Base-by-base conservation (phyloP, 2,888 invertebrate species). In the Chaetogeoica ovagalla region DNA sequence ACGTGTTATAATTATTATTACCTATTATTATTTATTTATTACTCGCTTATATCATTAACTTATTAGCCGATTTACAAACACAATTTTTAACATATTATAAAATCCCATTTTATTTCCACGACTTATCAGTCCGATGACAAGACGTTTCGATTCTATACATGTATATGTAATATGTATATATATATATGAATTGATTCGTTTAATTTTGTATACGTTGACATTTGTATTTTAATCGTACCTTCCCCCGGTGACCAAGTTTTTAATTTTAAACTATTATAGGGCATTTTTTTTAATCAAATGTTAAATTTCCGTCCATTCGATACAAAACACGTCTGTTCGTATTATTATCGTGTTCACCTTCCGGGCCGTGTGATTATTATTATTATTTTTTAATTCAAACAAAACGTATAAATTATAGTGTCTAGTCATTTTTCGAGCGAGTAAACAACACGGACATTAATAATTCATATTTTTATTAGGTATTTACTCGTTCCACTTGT, bases 301-400 rank as follows among this genome's bases (percentile, higher is more conserved):
- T 71, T 79, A 71, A 79, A 71, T 71, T 23, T 79, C 79, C 79
- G 79, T 79, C 79, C 79, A 79, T 55, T 69, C 68, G 8, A 70
- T 55, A 59, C 39, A 62, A 30, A n/a, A 43, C 43, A 39, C 52
- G 48, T 55, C 70, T 62, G 69, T 52, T 62, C 62, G 13, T 30
- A 13, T 65, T 1, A 11, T 11, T 15, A 15, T 1, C 52, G 6
- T 19, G 19, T 55, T 19, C 30, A 68, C 55, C n/a, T 70, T 71
- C 55, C 70, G 55, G 59, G 62, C 60, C 60, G 63, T 57, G 63
- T 39, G 60, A 30, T 30, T 30, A 30, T 30, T 30, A 30, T 30
- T 30, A 30, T 30, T 30, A 30, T 30, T 30, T 30, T 30, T 30
- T n/a, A 21, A 21, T 60, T 52, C 0, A 37, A n/a, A 39, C 1